A percentile compares a stretch with the other conserved stretches of the same genome.
phyloP scores from a whole-genome alignment of 1,140 invertebrate species.

The Caerostris darwini region DNA sequence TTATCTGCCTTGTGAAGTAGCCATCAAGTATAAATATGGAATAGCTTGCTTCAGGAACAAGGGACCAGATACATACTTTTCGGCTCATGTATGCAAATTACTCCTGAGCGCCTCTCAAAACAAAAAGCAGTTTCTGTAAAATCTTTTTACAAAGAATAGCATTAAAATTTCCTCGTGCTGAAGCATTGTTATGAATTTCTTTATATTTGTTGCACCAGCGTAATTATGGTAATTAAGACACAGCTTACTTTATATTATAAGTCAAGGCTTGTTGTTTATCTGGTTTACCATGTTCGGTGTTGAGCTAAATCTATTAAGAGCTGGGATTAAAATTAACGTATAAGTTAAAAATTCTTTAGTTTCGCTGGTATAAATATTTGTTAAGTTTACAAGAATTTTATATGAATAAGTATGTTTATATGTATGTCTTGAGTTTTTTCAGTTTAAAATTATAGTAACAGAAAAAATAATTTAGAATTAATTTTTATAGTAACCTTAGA shows the following conservation, averaged over 20 bases:
- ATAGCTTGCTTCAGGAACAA: not conserved
- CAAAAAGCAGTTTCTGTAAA: not conserved
- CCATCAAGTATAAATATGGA: slow-evolving; percentile 1
- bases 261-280: not conserved
- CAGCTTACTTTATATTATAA: not conserved
- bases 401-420: no score
- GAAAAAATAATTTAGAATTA: no score
- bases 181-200: not conserved
- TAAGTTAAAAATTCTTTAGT: no score
- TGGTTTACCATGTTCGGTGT: not conserved
- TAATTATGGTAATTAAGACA: slow-evolving; percentile 29
- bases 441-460: no score
- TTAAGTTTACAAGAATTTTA: no score
- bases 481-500: no score
- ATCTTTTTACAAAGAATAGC: slow-evolving; percentile 5
- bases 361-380: no score
- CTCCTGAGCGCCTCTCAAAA: not conserved
- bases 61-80: not conserved
- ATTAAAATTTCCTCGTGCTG: not conserved
- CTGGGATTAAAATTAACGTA: not conserved
- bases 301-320: not conserved
- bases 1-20: not conserved
- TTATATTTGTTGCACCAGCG: not conserved
- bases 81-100: slow-evolving; percentile 2
- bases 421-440: no score